phyloP scores from a whole-genome alignment of 2,888 invertebrate species.

The Taenaris catops region DNA sequence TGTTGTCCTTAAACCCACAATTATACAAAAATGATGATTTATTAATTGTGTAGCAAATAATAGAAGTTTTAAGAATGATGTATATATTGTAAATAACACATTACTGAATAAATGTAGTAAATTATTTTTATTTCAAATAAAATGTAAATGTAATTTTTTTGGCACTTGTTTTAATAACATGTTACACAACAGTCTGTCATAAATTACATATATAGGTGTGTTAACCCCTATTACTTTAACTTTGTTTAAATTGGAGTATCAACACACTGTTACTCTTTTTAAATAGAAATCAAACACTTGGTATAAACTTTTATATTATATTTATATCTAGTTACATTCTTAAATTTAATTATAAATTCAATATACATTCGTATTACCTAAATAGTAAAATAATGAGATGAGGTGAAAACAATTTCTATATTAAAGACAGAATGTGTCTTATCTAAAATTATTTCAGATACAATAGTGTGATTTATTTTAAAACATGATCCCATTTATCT shows the following conservation, averaged over 20 bases:
- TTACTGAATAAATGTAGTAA: conserved; percentile 22
- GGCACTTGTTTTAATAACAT: background rate
- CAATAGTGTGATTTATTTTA: conserved; percentile 3
- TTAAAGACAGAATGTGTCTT: too few relatives aligned
- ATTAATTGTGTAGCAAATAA: too few relatives aligned
- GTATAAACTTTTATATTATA: conserved; percentile 7
- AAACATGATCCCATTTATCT: conserved; percentile 35
- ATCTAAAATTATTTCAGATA: conserved; percentile 8
- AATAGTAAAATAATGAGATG: conserved; percentile 1
- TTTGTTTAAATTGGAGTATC: too few relatives aligned
- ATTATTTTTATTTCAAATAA: conserved; percentile 17
- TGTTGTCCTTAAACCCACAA: too few relatives aligned
- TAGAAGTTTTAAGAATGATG: too few relatives aligned
- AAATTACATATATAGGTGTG: too few relatives aligned
- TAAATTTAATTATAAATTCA: conserved; percentile 15
- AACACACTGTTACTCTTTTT: too few relatives aligned
- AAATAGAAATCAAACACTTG: conserved; percentile 9
- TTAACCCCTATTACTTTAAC: too few relatives aligned
- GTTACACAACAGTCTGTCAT: too few relatives aligned
- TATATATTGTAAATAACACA: conserved; percentile 48
- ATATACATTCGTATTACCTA: conserved; percentile 14
- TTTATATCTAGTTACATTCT: conserved; percentile 17
- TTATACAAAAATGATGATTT: too few relatives aligned
- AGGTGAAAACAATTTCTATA: conserved; percentile 3
- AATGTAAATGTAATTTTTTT: background rate